Evolutionary conservation across 53 echinoderm and acorn worm species (phyloP), one percentile per base, ranked within the genome.

Genomic region (Paracentrotus lividus): DNA sequence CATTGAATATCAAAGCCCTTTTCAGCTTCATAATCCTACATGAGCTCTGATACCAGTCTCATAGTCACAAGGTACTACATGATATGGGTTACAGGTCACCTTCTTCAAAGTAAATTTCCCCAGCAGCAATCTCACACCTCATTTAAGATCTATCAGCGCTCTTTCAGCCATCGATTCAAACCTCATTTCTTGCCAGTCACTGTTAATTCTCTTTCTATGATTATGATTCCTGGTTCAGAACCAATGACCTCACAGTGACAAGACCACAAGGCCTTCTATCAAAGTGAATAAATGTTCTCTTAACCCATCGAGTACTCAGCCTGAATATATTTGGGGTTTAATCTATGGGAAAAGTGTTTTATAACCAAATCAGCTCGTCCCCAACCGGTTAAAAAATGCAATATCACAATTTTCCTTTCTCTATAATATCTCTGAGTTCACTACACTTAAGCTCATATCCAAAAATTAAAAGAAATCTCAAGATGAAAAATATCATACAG

Each of bases 101-200:
- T 81, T 47, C 81, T 81, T 81, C 49, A 81, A 81, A 81, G 81
- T 81, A 81, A 81, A 81, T 81, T 81, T 81, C 24, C 49, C 49
- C 49, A 4, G 10, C 20, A 10, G 47, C 81, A 81, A 81, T 81
- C 24, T 45, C 81, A 81, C 81, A 81, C 81, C 81, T 81, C 81
- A 81, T 81, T 81, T 44, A 81, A 27, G 27, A 81, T 26, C 44
- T 27, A 81, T 81, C 81, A 81, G n/a, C 47, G 13, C 49, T 47
- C 44, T 6, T 81, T 45, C 14, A 47, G 78, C 45, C 16, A 9
- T 26, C 45, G 8, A n/a, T 44, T 78, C 23, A 45, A 47, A 78
- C n/a, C 18, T 78, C 78, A 45, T 78, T 78, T 81, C 81, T 81
- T 81, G 81, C 81, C 18, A 45, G 47, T 81, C 81, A 81, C n/a